These are phyloP conservation scores for Antechinus flavipes DNA, from an alignment of 2,113 vertebrate genomes.

Conservation along the genomic window DNA sequence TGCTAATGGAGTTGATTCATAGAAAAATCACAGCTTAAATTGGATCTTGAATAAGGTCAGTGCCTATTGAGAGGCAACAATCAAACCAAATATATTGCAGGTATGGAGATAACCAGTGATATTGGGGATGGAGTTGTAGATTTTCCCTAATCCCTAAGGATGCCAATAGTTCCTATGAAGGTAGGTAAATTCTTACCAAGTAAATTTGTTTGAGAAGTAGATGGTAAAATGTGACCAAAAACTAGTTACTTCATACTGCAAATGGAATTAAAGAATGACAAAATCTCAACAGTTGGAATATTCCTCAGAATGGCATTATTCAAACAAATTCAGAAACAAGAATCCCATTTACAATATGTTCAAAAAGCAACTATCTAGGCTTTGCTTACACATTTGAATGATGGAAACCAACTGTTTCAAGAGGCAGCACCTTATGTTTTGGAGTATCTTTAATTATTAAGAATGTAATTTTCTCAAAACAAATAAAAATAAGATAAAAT, in stretches of 20 bases:
- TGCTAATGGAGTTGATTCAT: background rate
- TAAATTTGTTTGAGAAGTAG: background rate
- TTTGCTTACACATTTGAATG: background rate
- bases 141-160: too few relatives aligned
- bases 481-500: too few relatives aligned
- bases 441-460: background rate
- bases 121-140: too few relatives aligned
- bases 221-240: background rate
- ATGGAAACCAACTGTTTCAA: too few relatives aligned
- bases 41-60: background rate
- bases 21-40: background rate
- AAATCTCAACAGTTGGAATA: background rate
- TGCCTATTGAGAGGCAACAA: background rate
- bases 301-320: slow-evolving; percentile 29
- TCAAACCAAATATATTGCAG: background rate
- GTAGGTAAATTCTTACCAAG: background rate
- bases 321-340: background rate
- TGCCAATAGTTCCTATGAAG: background rate
- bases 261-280: slow-evolving; percentile 5
- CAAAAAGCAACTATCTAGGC: background rate
- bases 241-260: background rate
- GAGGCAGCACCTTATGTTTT: background rate
- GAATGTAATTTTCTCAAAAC: background rate
- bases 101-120: background rate
- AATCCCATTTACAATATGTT: background rate